Conservation (phyloP, 2,113 vertebrate species). For the Oreochromis aureus region DNA sequence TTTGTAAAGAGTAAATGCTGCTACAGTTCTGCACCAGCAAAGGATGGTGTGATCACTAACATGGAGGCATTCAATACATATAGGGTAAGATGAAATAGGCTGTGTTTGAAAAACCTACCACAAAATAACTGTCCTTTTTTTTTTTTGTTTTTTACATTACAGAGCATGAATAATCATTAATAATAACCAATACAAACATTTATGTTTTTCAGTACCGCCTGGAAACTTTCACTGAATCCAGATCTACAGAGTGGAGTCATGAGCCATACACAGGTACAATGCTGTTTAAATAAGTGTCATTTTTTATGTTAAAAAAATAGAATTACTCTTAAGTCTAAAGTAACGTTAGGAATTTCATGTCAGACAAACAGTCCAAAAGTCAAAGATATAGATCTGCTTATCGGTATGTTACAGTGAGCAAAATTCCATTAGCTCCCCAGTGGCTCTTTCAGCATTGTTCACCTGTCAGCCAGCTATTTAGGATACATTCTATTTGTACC, state of each 20-base stretch:
- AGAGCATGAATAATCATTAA: not conserved
- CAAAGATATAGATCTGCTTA: not conserved
- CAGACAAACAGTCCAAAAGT: not conserved
- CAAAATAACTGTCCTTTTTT: not conserved
- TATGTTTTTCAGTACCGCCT: constrained; percentile 48
- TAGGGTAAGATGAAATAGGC: constrained; percentile 38
- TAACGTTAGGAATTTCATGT: not conserved
- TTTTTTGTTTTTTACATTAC: not conserved
- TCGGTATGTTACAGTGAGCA: not conserved
- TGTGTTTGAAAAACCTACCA: not conserved
- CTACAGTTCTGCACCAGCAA: constrained; percentile 52
- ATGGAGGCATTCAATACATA: constrained; percentile 65
- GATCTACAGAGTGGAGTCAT: constrained; percentile 49
- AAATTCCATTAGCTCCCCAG: not conserved
- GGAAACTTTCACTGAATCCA: constrained; percentile 68
- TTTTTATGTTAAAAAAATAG: not conserved
- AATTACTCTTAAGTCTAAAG: not conserved
- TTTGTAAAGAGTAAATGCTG: constrained; percentile 53
- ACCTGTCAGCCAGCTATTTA: not conserved
- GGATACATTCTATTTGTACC: not conserved
- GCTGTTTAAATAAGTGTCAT: not conserved
- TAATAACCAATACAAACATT: not conserved
- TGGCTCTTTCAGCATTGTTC: not conserved
- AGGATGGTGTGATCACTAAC: constrained; percentile 56
- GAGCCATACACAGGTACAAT: constrained; percentile 37